Evolutionary conservation across 2,888 invertebrate genomes (phyloP).

Genomic region (Atherix ibis): DNA sequence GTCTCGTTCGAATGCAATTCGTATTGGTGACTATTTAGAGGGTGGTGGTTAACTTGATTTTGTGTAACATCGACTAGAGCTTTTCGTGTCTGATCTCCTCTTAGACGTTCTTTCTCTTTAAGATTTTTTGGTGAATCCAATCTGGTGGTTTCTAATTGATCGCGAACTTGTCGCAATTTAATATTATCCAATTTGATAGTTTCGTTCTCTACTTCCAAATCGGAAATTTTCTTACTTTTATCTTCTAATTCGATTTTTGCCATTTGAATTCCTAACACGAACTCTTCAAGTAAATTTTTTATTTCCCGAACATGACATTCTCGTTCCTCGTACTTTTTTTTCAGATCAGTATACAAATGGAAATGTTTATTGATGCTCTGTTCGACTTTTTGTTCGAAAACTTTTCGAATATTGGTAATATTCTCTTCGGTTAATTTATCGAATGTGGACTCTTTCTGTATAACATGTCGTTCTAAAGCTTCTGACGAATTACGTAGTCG

Average conservation of each 20-base stretch:
- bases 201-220: slow-evolving; percentile 28
- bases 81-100: too few species aligned
- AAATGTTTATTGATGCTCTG: slow-evolving; percentile 28
- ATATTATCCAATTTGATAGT: slow-evolving; percentile 30
- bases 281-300: slow-evolving; percentile 32
- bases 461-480: slow-evolving; percentile 28
- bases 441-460: slow-evolving; percentile 29
- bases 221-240: slow-evolving; percentile 25
- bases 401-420: slow-evolving; percentile 33
- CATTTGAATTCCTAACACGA: slow-evolving; percentile 30
- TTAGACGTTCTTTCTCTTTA: too few species aligned
- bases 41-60: too few species aligned
- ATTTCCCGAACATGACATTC: slow-evolving; percentile 32
- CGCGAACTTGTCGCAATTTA: slow-evolving; percentile 20
- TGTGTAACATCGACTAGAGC: too few species aligned
- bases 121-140: too few species aligned
- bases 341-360: slow-evolving; percentile 28
- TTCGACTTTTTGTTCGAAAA: slow-evolving; percentile 32
- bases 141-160: slow-evolving; percentile 12
- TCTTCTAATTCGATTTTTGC: slow-evolving; percentile 30
- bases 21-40: too few species aligned
- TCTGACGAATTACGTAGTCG: slow-evolving; percentile 23
- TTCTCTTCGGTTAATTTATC: slow-evolving; percentile 30
- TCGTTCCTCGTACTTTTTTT: slow-evolving; percentile 29
- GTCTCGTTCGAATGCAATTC: too few species aligned